Conservation (phyloP, 2,113 vertebrate genomes). For the Toxotes jaculatrix region DNA sequence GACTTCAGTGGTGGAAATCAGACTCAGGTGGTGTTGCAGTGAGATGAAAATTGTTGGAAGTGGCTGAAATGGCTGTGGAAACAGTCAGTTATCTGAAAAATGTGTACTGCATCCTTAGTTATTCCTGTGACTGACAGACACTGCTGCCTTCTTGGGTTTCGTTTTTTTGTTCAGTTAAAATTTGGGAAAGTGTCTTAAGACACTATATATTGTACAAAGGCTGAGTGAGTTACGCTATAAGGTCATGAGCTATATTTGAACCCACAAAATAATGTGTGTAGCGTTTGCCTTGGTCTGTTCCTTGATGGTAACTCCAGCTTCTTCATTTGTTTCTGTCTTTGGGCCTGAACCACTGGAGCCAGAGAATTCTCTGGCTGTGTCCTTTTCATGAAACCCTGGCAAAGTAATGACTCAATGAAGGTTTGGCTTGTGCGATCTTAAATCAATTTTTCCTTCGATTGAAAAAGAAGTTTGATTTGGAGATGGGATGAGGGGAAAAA, state of each 20-base stretch:
- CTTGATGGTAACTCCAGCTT: not conserved
- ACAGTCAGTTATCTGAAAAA: not conserved
- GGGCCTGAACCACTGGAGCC: slow-evolving; percentile 26
- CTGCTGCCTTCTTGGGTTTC: not conserved
- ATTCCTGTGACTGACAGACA: not conserved
- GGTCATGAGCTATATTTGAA: slow-evolving; percentile 8
- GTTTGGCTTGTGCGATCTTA: slow-evolving; percentile 57
- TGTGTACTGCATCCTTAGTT: not conserved
- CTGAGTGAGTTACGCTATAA: not conserved
- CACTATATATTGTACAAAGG: not conserved
- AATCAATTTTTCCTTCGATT: slow-evolving; percentile 69
- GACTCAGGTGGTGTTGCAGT: not conserved
- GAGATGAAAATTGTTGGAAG: not conserved
- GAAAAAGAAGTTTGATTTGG: slow-evolving; percentile 65
- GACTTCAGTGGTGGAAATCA: not conserved
- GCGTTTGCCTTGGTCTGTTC: not conserved
- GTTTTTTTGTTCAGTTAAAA: not conserved
- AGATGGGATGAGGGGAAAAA: slow-evolving; percentile 56
- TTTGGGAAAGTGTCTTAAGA: not conserved
- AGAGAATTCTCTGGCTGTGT: slow-evolving; percentile 37
- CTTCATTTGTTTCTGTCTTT: slow-evolving; percentile 37
- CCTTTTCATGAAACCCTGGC: slow-evolving; percentile 56
- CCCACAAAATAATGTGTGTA: not conserved
- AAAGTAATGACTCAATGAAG: slow-evolving; percentile 50
- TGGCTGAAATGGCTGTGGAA: not conserved